Conservation (phyloP, 2,888 invertebrate genomes). For the Charanyca ferruginea region DNA sequence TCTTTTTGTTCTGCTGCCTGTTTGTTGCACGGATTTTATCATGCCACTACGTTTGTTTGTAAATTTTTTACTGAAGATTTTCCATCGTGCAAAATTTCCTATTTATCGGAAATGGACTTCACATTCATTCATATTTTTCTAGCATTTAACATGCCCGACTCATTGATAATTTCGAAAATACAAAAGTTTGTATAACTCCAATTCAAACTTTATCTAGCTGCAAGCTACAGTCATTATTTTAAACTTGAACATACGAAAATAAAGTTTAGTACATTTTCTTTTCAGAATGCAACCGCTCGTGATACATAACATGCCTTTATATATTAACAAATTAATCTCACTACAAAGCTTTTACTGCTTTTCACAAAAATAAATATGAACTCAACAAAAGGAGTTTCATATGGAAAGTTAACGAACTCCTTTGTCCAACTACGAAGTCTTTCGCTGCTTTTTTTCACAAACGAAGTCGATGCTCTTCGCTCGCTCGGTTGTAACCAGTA, state of each 20-base stretch:
- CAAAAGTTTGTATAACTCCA: background rate
- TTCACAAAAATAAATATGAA: conserved; percentile 3
- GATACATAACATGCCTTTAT: background rate
- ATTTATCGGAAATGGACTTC: too few species aligned
- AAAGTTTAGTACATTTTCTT: conserved; percentile 8
- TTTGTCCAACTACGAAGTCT: conserved; percentile 3
- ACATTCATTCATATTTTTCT: too few species aligned
- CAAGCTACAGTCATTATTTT: background rate
- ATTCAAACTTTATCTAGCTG: background rate
- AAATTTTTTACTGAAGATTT: background rate
- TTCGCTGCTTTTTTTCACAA: background rate
- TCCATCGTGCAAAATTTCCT: background rate
- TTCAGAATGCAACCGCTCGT: background rate
- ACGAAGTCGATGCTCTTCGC: background rate
- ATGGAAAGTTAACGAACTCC: conserved; percentile 27
- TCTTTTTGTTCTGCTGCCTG: background rate
- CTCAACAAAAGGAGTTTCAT: conserved; percentile 26
- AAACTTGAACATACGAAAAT: background rate
- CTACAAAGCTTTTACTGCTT: conserved; percentile 9
- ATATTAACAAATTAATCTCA: conserved; percentile 10
- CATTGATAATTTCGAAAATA: background rate
- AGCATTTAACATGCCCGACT: background rate
- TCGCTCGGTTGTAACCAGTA: background rate
- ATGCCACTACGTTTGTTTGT: background rate
- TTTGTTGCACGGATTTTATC: conserved; percentile 4